Base-by-base conservation (phyloP, 2,888 invertebrate species). In the Polydesmus complanatus region DNA sequence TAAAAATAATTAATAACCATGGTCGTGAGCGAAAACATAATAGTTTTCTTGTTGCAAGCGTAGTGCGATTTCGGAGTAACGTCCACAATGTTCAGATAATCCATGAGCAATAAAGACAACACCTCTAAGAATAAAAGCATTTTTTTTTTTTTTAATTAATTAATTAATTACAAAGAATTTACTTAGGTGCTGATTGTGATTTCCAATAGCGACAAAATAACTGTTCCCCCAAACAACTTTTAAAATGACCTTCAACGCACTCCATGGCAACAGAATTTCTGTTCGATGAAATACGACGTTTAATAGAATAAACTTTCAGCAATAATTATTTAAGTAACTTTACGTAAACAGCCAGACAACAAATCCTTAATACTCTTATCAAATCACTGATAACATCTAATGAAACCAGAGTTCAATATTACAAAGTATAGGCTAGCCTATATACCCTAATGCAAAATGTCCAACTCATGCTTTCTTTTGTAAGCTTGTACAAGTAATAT, bases 21-120 rank as follows among this genome's bases (percentile, higher is more conserved):
- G 70, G 54, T 70, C 70, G 57, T 70, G 70, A 22, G 68, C 67
- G 55, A 70, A 67, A 5, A 67, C 69, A 3, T 66, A 65, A 51
- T 67, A 65, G 47, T 66, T 66, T 27, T 66, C 51, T 5, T 61
- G 60, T 0, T 66, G 65, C 52, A 70, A 60, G 5, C 52, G 37
- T 47, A 63, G 56, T 1, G 68, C 69, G 14, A 70, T 56, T 21
- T 67, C 66, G 22, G 68, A 66, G 54, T 70, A 70, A 60, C 67
- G 64, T 23, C 65, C 64, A 37, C 68, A 63, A 56, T 70, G 69
- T 58, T 70, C 70, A 3, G 67, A 68, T 51, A 68, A 68, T 0
- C 70, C 70, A 62, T 70, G 70, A 50, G 67, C 62, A 26, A 70
- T 55, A 61, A 68, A 68, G 18, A 69, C 67, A 27, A 70, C 25